Base-by-base conservation (phyloP, 2,113 vertebrate species). In the Calyptomena viridis region DNA sequence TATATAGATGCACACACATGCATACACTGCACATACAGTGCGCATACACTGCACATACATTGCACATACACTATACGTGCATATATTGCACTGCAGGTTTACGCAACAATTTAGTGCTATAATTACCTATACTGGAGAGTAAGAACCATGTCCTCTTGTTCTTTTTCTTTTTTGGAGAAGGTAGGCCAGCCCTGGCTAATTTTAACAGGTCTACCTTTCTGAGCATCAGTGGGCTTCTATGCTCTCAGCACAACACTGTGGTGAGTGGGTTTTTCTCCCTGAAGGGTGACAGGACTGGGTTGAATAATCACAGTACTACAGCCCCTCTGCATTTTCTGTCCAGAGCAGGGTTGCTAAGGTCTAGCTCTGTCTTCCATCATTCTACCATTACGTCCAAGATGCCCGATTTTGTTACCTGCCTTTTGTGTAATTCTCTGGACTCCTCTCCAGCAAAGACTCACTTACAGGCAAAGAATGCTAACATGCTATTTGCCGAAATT, bases 401-500 rank as follows among this genome's bases (percentile, higher is more conserved):
- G 66, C 35, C 8, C 6, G 0, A 5, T 81, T 90, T 80, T 86
- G 39, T 60, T 72, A 89, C 88, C 76, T 87, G 79, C 31, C 40
- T 92, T 95, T 93, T 90, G 44, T 75, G 35, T 64, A 44, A 78
- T 68, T 68, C 55, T 92, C 64, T 75, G 63, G 64, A 87, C 40
- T 92, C 37, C 12, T 92, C 44, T 87, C n/a, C 69, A 66, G 64
- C 49, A 80, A 93, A 71, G 52, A 83, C 55, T 78, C 35, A 30
- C 46, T 89, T 46, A 56, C 52, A 81, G 83, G 77, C 84, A 87
- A 93, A 93, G 88, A 92, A 84, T 2, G 0, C 52, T 81, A 93
- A 69, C 49, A 6, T 28, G 21, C 67, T 89, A 75, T 93, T 95
- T 96, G 80, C 69, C 5, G 3, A 95, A 94, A 94, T 96, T 93